Evolutionary conservation across 2,797 vertebrate species (phyloP).

Genomic region (Hemitrygon akajei): DNA sequence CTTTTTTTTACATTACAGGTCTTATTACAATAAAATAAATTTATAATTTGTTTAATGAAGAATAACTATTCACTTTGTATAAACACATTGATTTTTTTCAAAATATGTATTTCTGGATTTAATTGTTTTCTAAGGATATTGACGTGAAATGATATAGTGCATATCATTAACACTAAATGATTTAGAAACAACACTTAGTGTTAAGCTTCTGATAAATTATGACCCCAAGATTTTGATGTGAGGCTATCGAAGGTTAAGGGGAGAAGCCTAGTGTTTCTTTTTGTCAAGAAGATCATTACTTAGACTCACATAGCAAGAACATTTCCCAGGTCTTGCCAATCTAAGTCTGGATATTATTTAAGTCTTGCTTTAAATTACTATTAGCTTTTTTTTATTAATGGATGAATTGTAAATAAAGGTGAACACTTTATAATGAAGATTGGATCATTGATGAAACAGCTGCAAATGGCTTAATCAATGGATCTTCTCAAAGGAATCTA

Average conservation of each 20-base stretch:
- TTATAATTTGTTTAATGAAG: background rate
- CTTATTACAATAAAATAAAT: background rate
- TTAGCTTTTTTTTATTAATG: background rate
- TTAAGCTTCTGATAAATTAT: background rate
- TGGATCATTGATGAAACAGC: background rate
- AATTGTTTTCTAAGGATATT: background rate
- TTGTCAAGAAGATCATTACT: background rate
- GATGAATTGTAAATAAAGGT: background rate
- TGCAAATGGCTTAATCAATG: background rate
- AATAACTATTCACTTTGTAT: background rate
- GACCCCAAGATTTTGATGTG: background rate
- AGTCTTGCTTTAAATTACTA: background rate
- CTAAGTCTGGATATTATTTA: background rate
- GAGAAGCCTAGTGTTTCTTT: background rate
- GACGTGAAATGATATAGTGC: too few species aligned
- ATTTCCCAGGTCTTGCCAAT: background rate
- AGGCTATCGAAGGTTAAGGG: background rate
- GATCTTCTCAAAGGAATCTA: too few species aligned
- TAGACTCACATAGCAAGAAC: background rate
- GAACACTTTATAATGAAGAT: background rate
- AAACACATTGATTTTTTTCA: background rate
- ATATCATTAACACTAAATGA: too few species aligned
- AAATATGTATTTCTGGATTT: background rate
- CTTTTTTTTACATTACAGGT: background rate
- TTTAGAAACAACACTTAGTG: too few species aligned